Base-by-base conservation (phyloP, 2,113 vertebrate genomes). In the Semicossyphus pulcher region DNA sequence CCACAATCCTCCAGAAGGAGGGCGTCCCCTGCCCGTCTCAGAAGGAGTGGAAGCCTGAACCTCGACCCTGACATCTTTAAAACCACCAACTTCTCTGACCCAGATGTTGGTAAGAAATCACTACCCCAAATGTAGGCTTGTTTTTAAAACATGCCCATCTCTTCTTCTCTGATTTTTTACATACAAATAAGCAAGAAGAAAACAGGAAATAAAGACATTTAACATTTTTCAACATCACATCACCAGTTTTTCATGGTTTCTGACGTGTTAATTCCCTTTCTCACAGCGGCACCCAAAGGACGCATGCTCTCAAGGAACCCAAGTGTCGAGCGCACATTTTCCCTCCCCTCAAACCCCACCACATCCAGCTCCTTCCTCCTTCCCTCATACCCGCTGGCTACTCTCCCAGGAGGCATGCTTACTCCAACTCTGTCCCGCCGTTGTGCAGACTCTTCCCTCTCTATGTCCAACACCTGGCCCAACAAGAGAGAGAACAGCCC, bases 401-500 rank as follows among this genome's bases (percentile, higher is more conserved):
- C 81, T 5, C 80, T 91, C 73, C 94, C 93, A 4, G 92, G 91
- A 78, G 87, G 41, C 53, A 91, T 93, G 74, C 94, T 94, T 34
- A 94, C 93, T 69, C 94, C 91, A 2, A 66, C 86, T n/a, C 82
- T 92, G 21, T 69, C 88, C 37, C 88, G 91, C n/a, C 88, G 90
- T 74, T 92, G 83, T 10, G 74, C 76, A n/a, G 93, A 94, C 39
- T 92, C 94, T 57, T 69, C 78, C 25, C 88, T 85, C 29, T 91
- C 89, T 72, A 94, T 97, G 91, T 97, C 96, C 61, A 96, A 91
- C 89, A 97, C 96, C 12, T 97, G 96, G 96, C 95, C 96, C 51
- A 95, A 95, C 71, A 95, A 94, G 73, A 94, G 87, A 53, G 94
- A 93, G 49, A 78, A 21, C 74, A 88, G 73, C 62, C 90, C 91